Conservation (phyloP, 2,888 invertebrate genomes). For the Lingula anatina region DNA sequence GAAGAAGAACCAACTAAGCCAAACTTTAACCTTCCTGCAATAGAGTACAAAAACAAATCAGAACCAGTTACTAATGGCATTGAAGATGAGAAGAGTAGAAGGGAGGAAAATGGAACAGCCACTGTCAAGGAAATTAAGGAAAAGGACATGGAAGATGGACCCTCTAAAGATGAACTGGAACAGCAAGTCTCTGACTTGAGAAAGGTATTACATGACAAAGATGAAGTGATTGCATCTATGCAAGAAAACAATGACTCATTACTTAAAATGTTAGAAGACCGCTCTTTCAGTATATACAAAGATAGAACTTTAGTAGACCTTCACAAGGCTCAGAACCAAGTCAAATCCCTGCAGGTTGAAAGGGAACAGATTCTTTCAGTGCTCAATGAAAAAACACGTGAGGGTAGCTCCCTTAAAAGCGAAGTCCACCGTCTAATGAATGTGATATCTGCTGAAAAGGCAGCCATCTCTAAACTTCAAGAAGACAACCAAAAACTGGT, state of each 20-base stretch:
- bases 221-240: slow-evolving; percentile 36
- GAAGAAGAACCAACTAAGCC: neutral
- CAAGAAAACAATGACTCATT: slow-evolving; percentile 39
- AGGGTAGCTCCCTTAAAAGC: slow-evolving; percentile 44
- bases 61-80: neutral
- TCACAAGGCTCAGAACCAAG: slow-evolving; percentile 38
- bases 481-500: slow-evolving; percentile 39
- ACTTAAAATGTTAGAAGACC: slow-evolving; percentile 38
- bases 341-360: slow-evolving; percentile 35
- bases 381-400: slow-evolving; percentile 51
- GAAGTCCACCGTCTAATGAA: slow-evolving; percentile 51
- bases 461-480: slow-evolving; percentile 47
- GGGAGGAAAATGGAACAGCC: neutral
- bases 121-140: neutral
- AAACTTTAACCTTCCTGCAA: neutral
- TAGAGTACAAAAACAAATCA: neutral
- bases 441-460: slow-evolving; percentile 45
- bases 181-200: slow-evolving; percentile 15
- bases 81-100: neutral
- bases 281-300: slow-evolving; percentile 21
- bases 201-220: slow-evolving; percentile 32
- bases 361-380: slow-evolving; percentile 51
- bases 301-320: slow-evolving; percentile 28
- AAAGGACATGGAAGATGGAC: neutral
- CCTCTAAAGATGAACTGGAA: neutral